Conservation (phyloP, 2,797 vertebrate species). For the Cercopithecus petaurista region DNA sequence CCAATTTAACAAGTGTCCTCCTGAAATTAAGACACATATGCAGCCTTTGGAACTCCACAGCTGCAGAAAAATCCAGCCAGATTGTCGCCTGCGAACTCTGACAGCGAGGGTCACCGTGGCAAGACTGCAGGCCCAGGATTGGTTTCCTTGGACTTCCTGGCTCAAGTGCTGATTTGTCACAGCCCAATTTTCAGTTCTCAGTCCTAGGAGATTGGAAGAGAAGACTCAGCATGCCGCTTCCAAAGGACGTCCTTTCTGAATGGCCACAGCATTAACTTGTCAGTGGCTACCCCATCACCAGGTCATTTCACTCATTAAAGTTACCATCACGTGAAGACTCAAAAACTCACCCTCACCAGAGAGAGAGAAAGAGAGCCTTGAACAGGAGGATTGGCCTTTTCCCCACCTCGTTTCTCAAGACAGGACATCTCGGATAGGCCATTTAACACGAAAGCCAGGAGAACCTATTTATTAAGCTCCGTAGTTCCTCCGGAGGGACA, state of each 20-base stretch:
- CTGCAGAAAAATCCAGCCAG: neutral
- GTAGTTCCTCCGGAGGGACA: neutral
- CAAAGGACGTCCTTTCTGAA: neutral
- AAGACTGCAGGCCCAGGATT: accelerated
- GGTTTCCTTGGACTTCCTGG: no score
- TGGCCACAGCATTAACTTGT: accelerated
- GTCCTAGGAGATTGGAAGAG: neutral
- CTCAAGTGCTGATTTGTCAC: accelerated
- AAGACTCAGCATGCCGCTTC: neutral
- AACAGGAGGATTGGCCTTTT: neutral
- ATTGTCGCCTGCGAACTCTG: neutral
- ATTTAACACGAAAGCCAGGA: neutral
- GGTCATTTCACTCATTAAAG: accelerated
- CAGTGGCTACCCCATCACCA: accelerated
- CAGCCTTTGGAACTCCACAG: neutral
- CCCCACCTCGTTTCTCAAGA: neutral
- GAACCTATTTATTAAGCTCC: neutral
- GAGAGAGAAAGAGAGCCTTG: neutral
- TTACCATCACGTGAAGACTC: neutral
- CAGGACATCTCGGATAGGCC: neutral
- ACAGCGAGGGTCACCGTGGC: neutral
- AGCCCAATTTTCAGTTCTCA: neutral
- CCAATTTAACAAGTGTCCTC: neutral
- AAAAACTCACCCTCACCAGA: accelerated
- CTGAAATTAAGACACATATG: neutral